A percentile compares a stretch with the other conserved stretches of the same genome.
phyloP scores from a whole-genome alignment of 2,113 vertebrate species.

The Cisticola juncidis region DNA sequence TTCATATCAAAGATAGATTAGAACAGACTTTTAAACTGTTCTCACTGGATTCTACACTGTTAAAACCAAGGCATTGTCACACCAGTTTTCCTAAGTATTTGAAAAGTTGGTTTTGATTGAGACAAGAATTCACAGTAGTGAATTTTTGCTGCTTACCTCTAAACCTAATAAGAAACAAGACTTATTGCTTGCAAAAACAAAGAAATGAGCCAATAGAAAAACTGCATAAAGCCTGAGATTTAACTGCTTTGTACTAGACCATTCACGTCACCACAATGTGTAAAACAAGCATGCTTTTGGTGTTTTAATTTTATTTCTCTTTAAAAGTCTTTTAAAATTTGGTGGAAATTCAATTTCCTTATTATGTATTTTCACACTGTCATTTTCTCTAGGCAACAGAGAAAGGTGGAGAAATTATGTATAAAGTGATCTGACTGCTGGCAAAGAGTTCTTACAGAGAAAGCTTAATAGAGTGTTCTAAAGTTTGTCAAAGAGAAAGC shows the following conservation, averaged over 20 bases:
- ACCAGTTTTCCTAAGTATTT: neutral
- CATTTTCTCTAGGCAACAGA: neutral
- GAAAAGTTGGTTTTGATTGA: neutral
- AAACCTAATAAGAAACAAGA: neutral
- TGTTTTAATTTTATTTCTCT: neutral
- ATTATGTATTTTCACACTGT: neutral
- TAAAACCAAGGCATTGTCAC: neutral
- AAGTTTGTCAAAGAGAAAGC: neutral
- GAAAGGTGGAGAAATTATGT: neutral
- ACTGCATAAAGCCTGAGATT: neutral
- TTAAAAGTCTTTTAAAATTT: neutral
- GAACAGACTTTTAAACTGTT: neutral
- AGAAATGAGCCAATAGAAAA: neutral
- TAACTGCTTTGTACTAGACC: neutral
- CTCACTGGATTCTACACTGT: neutral
- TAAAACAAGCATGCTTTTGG: neutral
- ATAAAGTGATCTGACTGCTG: neutral
- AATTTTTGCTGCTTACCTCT: neutral
- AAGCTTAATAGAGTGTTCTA: neutral
- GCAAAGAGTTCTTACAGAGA: neutral
- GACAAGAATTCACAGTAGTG: neutral
- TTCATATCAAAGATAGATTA: neutral
- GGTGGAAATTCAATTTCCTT: neutral
- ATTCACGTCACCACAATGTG: accelerated
- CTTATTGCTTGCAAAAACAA: neutral